These are phyloP conservation scores for Cynocephalus volans DNA, from an alignment of 2,113 vertebrate genomes.

Conservation along the genomic window DNA sequence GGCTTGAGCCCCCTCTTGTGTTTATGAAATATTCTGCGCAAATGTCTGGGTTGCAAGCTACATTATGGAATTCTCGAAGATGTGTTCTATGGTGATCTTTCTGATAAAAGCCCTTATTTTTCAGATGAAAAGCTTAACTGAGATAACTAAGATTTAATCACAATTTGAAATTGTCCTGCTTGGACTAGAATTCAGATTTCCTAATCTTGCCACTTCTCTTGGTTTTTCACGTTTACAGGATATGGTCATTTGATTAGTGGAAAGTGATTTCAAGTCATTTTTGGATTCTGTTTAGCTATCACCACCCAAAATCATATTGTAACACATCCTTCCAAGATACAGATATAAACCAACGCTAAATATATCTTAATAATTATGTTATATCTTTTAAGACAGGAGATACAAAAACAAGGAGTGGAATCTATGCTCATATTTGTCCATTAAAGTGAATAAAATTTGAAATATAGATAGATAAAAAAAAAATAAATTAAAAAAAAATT, in stretches of 20 bases:
- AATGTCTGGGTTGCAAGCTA: not conserved
- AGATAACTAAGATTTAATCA: constrained; percentile 35
- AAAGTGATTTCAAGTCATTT: not conserved
- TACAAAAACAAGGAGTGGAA: not conserved
- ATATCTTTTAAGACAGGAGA: not conserved
- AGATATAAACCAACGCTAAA: not conserved
- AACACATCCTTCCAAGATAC: not conserved
- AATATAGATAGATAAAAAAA: constrained; percentile 3
- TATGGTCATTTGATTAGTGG: not conserved
- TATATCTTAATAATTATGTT: constrained; percentile 17
- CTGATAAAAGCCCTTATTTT: not conserved
- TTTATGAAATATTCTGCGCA: constrained; percentile 37
- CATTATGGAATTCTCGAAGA: not conserved
- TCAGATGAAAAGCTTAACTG: not conserved
- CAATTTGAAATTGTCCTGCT: constrained; percentile 53
- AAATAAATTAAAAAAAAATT: constrained; percentile 39
- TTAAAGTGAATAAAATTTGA: not conserved
- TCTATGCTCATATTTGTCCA: not conserved
- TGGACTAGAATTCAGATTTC: constrained; percentile 35
- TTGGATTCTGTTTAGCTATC: not conserved
- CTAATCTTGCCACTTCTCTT: not conserved
- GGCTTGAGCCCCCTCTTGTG: constrained; percentile 25
- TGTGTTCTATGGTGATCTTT: not conserved
- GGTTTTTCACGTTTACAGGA: constrained; percentile 33
- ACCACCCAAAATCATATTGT: not conserved